phyloP scores from a whole-genome alignment of 2,888 invertebrate genomes.

The Cerastis rubricosa region DNA sequence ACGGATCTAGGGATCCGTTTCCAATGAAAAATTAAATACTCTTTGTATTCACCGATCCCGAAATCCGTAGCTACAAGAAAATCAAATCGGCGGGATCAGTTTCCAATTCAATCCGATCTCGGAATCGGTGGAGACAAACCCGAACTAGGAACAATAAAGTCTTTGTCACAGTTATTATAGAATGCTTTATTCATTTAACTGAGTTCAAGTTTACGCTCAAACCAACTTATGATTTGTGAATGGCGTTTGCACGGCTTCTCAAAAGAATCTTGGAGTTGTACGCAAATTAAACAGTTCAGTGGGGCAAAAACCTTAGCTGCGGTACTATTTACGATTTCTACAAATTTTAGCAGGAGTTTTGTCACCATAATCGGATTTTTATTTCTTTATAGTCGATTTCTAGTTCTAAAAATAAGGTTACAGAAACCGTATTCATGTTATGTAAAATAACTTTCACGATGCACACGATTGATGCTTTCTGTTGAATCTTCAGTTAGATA shows the following conservation, averaged over 20 bases:
- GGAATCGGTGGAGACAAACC: too few species aligned
- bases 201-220: slow-evolving; percentile 8
- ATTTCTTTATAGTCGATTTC: neutral
- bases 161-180: neutral
- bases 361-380: neutral
- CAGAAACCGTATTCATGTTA: neutral
- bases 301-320: neutral
- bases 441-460: neutral
- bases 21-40: too few species aligned
- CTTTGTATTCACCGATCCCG: too few species aligned
- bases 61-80: too few species aligned
- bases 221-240: neutral
- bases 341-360: neutral
- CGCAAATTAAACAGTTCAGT: neutral
- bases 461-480: neutral
- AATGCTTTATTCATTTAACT: neutral
- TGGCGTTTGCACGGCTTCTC: slow-evolving; percentile 9
- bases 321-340: neutral
- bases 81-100: too few species aligned
- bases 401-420: neutral
- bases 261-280: slow-evolving; percentile 1
- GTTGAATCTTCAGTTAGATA: neutral
- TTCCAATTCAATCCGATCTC: too few species aligned
- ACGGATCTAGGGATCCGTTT: too few species aligned
- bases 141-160: neutral